phyloP scores from a whole-genome alignment of 2,113 vertebrate species.

The Pionites leucogaster region DNA sequence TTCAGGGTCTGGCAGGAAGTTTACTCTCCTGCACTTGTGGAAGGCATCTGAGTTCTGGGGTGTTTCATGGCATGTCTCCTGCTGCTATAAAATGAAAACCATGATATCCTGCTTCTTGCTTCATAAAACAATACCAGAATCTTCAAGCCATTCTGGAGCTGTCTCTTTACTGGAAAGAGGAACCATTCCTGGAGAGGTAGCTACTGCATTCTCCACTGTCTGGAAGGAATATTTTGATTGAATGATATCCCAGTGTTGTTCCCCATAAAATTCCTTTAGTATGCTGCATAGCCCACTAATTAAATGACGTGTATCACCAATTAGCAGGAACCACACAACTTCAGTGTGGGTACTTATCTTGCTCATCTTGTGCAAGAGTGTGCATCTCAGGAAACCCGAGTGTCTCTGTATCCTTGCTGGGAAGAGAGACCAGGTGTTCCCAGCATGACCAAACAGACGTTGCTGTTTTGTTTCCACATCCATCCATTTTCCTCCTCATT shows the following conservation, averaged over 20 bases:
- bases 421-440: not conserved
- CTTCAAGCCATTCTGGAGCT: not conserved
- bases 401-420: not conserved
- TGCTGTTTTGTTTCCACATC: not conserved
- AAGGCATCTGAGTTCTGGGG: not conserved
- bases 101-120: not conserved
- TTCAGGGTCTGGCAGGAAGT: not conserved
- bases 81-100: constrained; percentile 10
- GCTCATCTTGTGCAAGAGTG: not conserved
- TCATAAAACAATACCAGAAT: constrained; percentile 1
- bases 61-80: not conserved
- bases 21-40: not conserved
- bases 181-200: not conserved
- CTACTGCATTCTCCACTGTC: constrained; percentile 18
- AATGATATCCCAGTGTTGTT: not conserved
- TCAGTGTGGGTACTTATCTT: not conserved
- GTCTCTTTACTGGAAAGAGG: constrained; percentile 28
- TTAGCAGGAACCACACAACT: not conserved
- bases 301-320: not conserved
- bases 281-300: not conserved
- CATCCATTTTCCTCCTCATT: not conserved
- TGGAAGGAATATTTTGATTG: not conserved
- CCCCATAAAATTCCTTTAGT: not conserved
- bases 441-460: not conserved
- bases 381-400: not conserved